Evolutionary conservation across 2,797 vertebrate species (phyloP).

Genomic region (Premnoplex brunnescens): DNA sequence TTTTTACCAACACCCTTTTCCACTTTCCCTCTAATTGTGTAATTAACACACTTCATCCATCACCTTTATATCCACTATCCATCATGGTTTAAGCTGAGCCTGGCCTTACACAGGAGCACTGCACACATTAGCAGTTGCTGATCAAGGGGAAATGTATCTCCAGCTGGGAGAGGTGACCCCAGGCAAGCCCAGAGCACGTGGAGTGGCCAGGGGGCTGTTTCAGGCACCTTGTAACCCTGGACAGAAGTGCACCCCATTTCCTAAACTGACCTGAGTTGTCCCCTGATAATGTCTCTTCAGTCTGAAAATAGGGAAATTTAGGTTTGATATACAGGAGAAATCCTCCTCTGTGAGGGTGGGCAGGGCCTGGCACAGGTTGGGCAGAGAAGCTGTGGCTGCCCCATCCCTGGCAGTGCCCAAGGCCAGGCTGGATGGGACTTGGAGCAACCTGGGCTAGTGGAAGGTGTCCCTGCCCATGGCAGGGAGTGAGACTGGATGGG

Average conservation of each 20-base stretch:
- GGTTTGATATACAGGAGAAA: not conserved
- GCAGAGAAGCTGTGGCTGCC: not conserved
- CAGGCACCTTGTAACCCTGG: not conserved
- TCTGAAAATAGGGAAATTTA: not conserved
- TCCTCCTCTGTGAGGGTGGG: accelerated
- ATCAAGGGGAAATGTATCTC: not conserved
- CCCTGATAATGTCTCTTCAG: not conserved
- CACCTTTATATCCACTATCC: not conserved
- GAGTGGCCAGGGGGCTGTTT: not conserved
- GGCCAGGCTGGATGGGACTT: not conserved
- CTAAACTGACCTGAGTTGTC: not conserved
- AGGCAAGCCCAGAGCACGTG: not conserved
- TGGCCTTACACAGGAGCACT: not conserved
- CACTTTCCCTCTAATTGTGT: not conserved
- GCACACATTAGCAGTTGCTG: accelerated
- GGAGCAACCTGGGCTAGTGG: not conserved
- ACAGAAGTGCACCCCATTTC: not conserved
- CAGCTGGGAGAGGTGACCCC: not conserved
- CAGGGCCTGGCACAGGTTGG: not conserved
- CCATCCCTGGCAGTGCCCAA: not conserved
- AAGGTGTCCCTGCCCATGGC: not conserved
- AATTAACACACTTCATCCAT: constrained; percentile 20
- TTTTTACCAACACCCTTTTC: not conserved
- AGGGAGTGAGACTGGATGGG: not conserved
- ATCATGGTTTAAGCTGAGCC: not conserved